phyloP scores from a whole-genome alignment of 2,113 vertebrate species.

The Gymnobelideus leadbeateri region DNA sequence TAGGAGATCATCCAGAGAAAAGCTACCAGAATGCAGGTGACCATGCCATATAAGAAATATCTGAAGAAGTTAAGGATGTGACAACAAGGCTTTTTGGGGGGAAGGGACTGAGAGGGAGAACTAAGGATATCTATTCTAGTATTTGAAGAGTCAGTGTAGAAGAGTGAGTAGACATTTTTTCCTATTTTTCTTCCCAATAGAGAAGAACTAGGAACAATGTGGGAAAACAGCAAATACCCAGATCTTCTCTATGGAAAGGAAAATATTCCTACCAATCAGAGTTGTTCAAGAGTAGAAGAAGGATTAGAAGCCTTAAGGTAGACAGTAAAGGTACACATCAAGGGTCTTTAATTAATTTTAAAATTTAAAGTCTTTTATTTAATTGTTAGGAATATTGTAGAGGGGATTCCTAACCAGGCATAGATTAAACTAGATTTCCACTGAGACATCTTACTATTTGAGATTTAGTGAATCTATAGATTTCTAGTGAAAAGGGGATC shows the following conservation, averaged over 20 bases:
- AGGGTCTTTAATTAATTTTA: not conserved
- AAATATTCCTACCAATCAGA: not conserved
- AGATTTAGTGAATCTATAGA: not conserved
- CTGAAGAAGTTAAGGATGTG: not conserved
- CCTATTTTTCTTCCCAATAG: not conserved
- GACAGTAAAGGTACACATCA: not conserved
- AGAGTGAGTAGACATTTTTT: not conserved
- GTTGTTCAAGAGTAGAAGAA: not conserved
- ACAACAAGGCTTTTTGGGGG: not conserved
- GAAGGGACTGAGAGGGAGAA: not conserved
- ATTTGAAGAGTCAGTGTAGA: not conserved
- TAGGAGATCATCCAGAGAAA: not conserved
- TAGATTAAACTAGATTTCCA: not conserved
- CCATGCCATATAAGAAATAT: not conserved
- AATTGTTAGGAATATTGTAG: not conserved
- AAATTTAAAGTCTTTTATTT: not conserved
- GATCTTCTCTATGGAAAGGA: not conserved
- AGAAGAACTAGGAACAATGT: not conserved
- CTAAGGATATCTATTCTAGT: not conserved
- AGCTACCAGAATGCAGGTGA: not conserved
- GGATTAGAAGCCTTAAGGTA: not conserved
- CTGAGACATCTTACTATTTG: not conserved
- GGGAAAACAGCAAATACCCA: not conserved
- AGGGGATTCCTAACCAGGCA: not conserved
- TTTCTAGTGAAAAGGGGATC: not conserved